These are phyloP conservation scores for Volucella zonaria DNA, from an alignment of 2,888 invertebrate species.

Conservation along the genomic window DNA sequence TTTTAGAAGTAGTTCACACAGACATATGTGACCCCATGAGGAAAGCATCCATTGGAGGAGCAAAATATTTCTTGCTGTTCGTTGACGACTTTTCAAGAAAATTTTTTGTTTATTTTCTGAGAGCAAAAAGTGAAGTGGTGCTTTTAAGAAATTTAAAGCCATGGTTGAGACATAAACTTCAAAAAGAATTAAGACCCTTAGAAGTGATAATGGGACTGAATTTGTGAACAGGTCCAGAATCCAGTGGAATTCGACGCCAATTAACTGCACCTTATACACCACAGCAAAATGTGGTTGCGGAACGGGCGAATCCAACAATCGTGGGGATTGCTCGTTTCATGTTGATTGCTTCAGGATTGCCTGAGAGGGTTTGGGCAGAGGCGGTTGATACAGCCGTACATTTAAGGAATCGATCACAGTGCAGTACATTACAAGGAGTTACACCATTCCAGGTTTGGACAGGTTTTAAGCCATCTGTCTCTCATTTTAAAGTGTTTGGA, in stretches of 20 bases:
- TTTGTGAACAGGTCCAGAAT: neutral
- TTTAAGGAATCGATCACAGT: neutral
- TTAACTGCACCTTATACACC: conserved; percentile 23
- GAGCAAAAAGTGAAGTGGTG: conserved; percentile 26
- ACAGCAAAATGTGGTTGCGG: too few relatives aligned
- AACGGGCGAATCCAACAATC: too few relatives aligned
- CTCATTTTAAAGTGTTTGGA: neutral
- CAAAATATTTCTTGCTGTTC: conserved; percentile 8
- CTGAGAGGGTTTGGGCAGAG: conserved; percentile 20
- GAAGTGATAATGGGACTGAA: conserved; percentile 44
- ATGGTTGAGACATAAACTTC: conserved; percentile 37
- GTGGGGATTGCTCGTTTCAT: conserved; percentile 22
- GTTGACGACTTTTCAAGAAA: too few relatives aligned
- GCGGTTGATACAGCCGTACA: conserved; percentile 22
- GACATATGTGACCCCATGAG: conserved; percentile 8
- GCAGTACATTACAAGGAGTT: conserved; percentile 18
- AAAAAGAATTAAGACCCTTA: conserved; percentile 39
- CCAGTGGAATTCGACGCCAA: conserved; percentile 26
- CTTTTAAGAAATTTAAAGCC: too few relatives aligned
- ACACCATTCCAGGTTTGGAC: conserved; percentile 9
- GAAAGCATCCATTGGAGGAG: conserved; percentile 11
- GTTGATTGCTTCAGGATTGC: neutral
- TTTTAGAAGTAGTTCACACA: neutral
- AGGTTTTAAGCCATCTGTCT: conserved; percentile 10
- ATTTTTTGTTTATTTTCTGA: too few relatives aligned